Evolutionary conservation across 2,888 invertebrate species (phyloP), one percentile per base, ranked within the genome.

Genomic region (Halictus quadricinctus): DNA sequence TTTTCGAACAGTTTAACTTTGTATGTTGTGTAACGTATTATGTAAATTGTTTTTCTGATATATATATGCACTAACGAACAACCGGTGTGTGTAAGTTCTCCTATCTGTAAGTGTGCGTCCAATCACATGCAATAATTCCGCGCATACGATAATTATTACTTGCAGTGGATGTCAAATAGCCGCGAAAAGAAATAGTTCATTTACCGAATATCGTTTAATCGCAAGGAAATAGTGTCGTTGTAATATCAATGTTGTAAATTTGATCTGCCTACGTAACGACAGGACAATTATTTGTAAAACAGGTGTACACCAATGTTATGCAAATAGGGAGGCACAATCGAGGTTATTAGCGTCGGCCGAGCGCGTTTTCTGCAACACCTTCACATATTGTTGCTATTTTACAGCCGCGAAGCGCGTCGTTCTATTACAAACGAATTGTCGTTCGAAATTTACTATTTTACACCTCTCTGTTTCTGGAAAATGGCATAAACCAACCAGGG

Each of bases 211-310:
- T 60, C 25, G 4, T 13, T 48, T 25, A 15, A 25, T 29, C 29
- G 4, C 29, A 12, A 2, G 15, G 13, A 18, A 54, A 48, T 41
- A 41, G 10, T 41, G 36, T 29, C 8, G 48, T 36, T 46, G 29
- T 48, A 29, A 12, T 48, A 25, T 64, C 29, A 60, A 41, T 64
- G 18, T 60, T 36, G 7, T 15, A 81, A 66, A 66, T 66, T 10
- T 18, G 6, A 41, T n/a, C 72, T 10, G n/a, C 58, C 64, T 13
- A 1, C 7, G 48, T 18, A 58, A n/a, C 25, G 54, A 21, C 41
- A 8, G 70, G 36, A n/a, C 60, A 85, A 80, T 60, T 74, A 50
- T 18, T 41, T 54, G 8, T 13, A 70, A 75, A 84, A 76, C 58
- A 73, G 54, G 48, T 58, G 81, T 43, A 58, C 13, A 10, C 4